These are phyloP conservation scores for Anarsia innoxiella DNA, from an alignment of 2,888 invertebrate species.

Conservation along the genomic window DNA sequence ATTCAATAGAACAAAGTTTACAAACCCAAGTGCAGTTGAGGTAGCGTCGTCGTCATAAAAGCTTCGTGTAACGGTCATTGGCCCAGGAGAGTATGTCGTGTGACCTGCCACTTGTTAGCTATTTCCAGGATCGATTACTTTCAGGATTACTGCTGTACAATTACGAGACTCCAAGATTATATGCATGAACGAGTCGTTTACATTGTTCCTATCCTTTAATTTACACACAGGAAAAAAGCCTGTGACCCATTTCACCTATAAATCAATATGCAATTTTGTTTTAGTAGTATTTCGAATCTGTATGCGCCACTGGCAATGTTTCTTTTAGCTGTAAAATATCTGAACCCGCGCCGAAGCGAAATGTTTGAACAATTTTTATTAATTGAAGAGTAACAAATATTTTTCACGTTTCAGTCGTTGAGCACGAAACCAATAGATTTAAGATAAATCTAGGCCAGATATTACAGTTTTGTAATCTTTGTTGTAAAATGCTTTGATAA, in stretches of 20 bases:
- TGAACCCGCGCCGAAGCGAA: conserved; percentile 2
- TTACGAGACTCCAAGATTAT: background rate
- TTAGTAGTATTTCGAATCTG: conserved; percentile 8
- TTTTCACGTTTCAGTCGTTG: conserved; percentile 9
- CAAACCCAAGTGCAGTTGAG: conserved; percentile 6
- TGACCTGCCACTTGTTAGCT: conserved; percentile 15
- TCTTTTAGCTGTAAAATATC: conserved; percentile 2
- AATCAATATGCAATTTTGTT: conserved; percentile 22
- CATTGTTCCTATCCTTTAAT: background rate
- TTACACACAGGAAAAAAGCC: conserved; percentile 19
- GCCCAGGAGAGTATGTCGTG: conserved; percentile 13
- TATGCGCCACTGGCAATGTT: conserved; percentile 5
- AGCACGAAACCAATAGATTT: conserved; percentile 14
- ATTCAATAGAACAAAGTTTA: conserved; percentile 12
- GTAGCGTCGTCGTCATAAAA: conserved; percentile 3
- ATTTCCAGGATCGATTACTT: conserved; percentile 21
- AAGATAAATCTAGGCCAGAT: no score
- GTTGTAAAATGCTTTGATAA: no score
- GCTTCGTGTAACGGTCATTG: conserved; percentile 13
- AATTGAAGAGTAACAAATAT: conserved; percentile 3
- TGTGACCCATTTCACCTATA: conserved; percentile 29
- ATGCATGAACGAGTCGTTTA: conserved; percentile 4
- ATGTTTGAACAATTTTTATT: conserved; percentile 4
- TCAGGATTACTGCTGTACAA: conserved; percentile 10
- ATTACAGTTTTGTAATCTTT: no score